A percentile compares a stretch with the other conserved stretches of the same genome.
Conservation (phyloP, 2,113 vertebrate species). For the Syngnathus typhle region DNA sequence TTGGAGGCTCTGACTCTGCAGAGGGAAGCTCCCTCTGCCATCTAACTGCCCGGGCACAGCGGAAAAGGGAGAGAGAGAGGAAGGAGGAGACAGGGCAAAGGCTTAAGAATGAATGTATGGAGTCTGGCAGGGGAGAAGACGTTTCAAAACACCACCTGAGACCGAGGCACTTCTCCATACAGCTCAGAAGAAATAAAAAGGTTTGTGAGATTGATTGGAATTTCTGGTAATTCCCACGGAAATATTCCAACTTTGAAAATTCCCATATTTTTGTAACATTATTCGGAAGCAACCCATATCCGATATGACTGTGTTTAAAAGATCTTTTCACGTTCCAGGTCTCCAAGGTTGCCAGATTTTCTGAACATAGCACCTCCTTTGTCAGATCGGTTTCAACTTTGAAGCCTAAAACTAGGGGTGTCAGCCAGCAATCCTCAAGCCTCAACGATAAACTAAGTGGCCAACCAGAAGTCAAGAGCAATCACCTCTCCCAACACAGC, state of each 20-base stretch:
- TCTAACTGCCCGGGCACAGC: slow-evolving; percentile 17
- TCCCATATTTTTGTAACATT: neutral
- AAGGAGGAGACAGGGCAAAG: slow-evolving; percentile 14
- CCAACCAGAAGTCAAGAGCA: slow-evolving; percentile 22
- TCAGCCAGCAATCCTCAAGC: slow-evolving; percentile 12
- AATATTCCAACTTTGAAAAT: neutral
- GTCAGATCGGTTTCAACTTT: slow-evolving; percentile 17
- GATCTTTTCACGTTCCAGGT: slow-evolving; percentile 33
- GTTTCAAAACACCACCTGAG: slow-evolving; percentile 31
- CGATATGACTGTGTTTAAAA: neutral
- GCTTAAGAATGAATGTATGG: slow-evolving; percentile 9
- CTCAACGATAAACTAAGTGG: slow-evolving; percentile 18
- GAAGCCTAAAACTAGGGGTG: slow-evolving; percentile 13
- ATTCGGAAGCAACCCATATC: neutral
- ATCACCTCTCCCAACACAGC: slow-evolving; percentile 18
- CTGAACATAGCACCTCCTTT: slow-evolving; percentile 28
- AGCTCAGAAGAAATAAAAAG: slow-evolving; percentile 35
- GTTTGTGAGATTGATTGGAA: slow-evolving; percentile 3
- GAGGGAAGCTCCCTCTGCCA: slow-evolving; percentile 11
- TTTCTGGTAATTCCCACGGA: neutral
- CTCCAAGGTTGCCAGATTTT: slow-evolving; percentile 18
- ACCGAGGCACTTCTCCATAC: slow-evolving; percentile 35
- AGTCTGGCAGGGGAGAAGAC: slow-evolving; percentile 1
- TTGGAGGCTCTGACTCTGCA: slow-evolving; percentile 2
- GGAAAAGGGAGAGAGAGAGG: slow-evolving; percentile 24